Percentiles rank a stretch among this genome's conserved stretches.
phyloP scores from a whole-genome alignment of 2,113 vertebrate species.

The Pachypanchax playfairii region DNA sequence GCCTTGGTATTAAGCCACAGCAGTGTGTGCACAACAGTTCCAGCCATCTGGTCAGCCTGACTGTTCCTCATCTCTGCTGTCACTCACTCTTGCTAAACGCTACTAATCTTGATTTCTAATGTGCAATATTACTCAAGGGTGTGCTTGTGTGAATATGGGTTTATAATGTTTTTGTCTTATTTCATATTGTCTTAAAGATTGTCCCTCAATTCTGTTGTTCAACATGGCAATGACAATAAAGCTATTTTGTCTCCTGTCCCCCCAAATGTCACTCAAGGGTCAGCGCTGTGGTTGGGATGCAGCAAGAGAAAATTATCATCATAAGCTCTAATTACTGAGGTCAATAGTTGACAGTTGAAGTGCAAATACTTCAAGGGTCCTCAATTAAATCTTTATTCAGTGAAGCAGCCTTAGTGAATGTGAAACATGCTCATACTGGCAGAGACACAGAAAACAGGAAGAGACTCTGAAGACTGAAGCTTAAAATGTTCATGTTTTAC shows the following conservation, averaged over 20 bases:
- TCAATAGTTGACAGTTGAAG: conserved; percentile 60
- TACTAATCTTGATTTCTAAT: no score
- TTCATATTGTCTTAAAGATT: no score
- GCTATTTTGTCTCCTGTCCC: conserved; percentile 72
- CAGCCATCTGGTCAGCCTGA: conserved; percentile 77
- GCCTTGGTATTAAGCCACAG: conserved; percentile 58
- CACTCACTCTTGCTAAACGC: no score
- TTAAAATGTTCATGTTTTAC: conserved; percentile 12
- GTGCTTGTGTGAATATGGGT: no score
- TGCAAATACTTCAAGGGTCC: conserved; percentile 59
- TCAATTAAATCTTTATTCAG: conserved; percentile 52
- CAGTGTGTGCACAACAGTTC: conserved; percentile 66
- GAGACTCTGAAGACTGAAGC: conserved; percentile 6
- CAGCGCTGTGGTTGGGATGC: conserved; percentile 48
- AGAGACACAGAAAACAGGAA: neutral
- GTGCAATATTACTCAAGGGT: no score
- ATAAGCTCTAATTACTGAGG: conserved; percentile 64
- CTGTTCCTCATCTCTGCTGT: conserved; percentile 66
- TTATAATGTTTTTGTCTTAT: no score
- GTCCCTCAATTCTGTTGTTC: conserved; percentile 62
- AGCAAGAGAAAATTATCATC: conserved; percentile 62
- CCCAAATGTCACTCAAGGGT: conserved; percentile 73
- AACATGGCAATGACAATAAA: no score
- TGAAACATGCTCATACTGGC: conserved; percentile 3
- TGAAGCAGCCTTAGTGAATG: conserved; percentile 17